Base-by-base conservation (phyloP, 1,140 invertebrate genomes). In the Dinothrombium tinctorium region DNA sequence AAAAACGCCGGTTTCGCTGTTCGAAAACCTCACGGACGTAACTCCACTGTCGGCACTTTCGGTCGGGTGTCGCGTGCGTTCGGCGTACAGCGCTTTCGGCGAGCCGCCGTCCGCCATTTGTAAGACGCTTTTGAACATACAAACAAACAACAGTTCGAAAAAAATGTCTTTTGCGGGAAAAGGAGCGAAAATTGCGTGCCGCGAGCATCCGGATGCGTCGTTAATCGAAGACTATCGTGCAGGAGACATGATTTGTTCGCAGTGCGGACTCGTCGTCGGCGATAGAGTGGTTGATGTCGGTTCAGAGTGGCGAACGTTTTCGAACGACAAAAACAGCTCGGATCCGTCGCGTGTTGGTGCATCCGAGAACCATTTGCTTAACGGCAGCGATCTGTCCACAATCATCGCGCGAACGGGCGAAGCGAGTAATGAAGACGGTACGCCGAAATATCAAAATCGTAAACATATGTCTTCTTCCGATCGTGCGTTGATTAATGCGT, bases 281-380 rank as follows among this genome's bases (percentile, higher is more conserved):
- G 94, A 99, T 62, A 84, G 87, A 56, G 86, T 98, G 0, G 89
- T 99, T 49, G 94, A 99, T 66, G 94, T 99, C n/a, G 90, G 92
- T n/a, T 95, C 90, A n/a, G 94, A 99, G 61, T 99, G 94, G 94
- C 69, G 94, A 59, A 98, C 92, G 38, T 99, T 99, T 59, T 94
- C 83, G 51, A 98, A 96, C 66, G 94, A 99, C 56, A 94, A 94
- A 56, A 73, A 74, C 44, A 80, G 81, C 6, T 80, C 81, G 2
- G 94, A 99, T 66, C 90, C 90, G 19, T 94, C 84, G 63, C 84
- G 92, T 79, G 94, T 99, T 45, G 94, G 94, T 66, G 64, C 64
- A 33, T 59, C 66, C 22, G 68, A 70, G 67, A 98, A 99, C 66
- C 83, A 83, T 0, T 62, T 99, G 2, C 63, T 99, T 0, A 84